Base-by-base conservation (phyloP, 2,888 invertebrate species). In the Exephanes ischioxanthus region DNA sequence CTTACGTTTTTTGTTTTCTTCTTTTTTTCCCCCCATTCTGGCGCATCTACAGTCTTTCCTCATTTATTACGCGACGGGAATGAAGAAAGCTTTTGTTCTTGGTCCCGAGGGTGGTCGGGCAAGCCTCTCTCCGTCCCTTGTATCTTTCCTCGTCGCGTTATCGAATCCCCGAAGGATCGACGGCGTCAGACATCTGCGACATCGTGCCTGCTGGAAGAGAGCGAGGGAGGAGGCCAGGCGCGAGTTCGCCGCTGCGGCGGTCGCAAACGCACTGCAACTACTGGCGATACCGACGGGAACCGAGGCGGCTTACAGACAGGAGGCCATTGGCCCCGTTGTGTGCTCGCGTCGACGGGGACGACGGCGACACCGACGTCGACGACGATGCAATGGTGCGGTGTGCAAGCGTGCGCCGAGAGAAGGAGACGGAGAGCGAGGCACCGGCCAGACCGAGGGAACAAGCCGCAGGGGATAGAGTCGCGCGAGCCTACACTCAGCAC, bases 331-430 rank as follows among this genome's bases (percentile, higher is more conserved):
- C 91, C 91, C 86, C 58, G 70, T 85, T 71, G 77, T 86, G 68
- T 73, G 73, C 73, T 75, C 76, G 70, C 71, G 70, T 72, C 71
- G 73, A 67, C 72, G 48, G 16, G 73, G 41, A 70, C 83, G 76
- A 66, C 73, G 70, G 72, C 89, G 88, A 73, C 66, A 55, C 9
- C 75, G 76, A 71, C 67, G 73, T 30, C 58, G 72, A 80, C 84
- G 83, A 63, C 88, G 87, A 87, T 89, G 89, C 90, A 89, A 91
- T 91, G 90, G 90, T 90, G 91, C 91, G 90, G 91, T 91, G 92
- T 91, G 91, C 91, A 91, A 91, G 87, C 84, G 87, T 87, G 83
- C 30, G 22, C 41, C 76, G 72, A 72, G 58, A 48, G 51, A 45
- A 70, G 58, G 78, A 77, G 68, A 63, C 37, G 73, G 48, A 67